A percentile compares a stretch with the other conserved stretches of the same genome.
These are phyloP conservation scores for Phthorimaea operculella DNA, from an alignment of 1,140 invertebrate species.

Conservation along the genomic window DNA sequence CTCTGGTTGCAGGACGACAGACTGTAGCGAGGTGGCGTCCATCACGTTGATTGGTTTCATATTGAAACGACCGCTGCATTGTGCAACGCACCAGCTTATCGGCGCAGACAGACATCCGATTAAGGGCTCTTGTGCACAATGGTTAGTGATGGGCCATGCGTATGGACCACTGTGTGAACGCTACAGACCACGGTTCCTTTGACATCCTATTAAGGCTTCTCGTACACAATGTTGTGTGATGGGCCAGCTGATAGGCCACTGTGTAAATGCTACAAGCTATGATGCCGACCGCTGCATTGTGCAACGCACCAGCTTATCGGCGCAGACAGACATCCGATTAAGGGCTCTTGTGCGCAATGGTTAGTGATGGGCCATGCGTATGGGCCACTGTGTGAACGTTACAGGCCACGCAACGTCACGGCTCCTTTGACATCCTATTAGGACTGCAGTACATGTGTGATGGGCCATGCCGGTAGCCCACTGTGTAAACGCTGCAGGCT, in stretches of 20 bases:
- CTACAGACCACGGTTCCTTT: no score
- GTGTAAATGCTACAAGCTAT: no score
- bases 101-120: slow-evolving; percentile 21
- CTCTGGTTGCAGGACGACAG: slow-evolving; percentile 8
- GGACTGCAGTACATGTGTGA: not conserved
- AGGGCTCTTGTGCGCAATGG: not conserved
- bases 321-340: slow-evolving; percentile 23
- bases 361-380: no score
- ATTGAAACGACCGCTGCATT: slow-evolving; percentile 31
- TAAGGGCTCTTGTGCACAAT: slow-evolving; percentile 11
- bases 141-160: no score
- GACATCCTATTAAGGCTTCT: slow-evolving; percentile 19
- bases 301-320: slow-evolving; percentile 18
- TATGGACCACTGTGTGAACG: no score
- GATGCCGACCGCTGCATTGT: slow-evolving; percentile 25
- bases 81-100: slow-evolving; percentile 19
- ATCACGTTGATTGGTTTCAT: slow-evolving; percentile 43
- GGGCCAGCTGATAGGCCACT: no score
- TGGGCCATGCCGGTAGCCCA: no score
- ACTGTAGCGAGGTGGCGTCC: slow-evolving; percentile 14
- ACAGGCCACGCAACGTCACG: no score
- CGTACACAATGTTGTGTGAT: no score
- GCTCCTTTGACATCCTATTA: slow-evolving; percentile 24
- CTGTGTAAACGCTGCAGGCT: no score
- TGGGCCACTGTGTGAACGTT: no score